Conservation (phyloP, 2,113 vertebrate genomes). For the Paedocypris sp. region DNA sequence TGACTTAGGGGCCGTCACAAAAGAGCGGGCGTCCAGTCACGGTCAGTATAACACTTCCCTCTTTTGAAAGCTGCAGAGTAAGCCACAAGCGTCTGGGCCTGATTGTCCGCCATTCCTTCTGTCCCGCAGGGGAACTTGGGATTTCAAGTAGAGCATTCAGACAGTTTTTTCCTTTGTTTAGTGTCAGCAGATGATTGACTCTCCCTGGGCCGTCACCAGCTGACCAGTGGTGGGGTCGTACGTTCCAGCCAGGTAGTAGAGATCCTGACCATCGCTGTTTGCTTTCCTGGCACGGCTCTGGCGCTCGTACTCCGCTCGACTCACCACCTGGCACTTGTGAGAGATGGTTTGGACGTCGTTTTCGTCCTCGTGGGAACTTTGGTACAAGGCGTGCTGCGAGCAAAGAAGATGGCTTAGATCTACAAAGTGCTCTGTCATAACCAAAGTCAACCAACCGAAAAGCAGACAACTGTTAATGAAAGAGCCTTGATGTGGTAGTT, state of each 20-base stretch:
- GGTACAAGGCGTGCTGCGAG: constrained; percentile 85
- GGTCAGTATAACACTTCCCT: too few species aligned
- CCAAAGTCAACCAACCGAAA: not conserved
- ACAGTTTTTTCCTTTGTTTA: constrained; percentile 9
- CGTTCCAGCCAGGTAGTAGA: constrained; percentile 91
- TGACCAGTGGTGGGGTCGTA: constrained; percentile 90
- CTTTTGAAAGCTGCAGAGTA: too few species aligned
- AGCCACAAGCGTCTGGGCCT: too few species aligned
- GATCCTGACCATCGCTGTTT: constrained; percentile 66
- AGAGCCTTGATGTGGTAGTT: constrained; percentile 24
- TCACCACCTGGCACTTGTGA: constrained; percentile 93
- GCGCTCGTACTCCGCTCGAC: constrained; percentile 79
- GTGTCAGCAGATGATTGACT: constrained; percentile 76
- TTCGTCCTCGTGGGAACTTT: constrained; percentile 94
- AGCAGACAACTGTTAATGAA: constrained; percentile 6
- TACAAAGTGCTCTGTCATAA: not conserved
- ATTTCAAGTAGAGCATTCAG: constrained; percentile 35
- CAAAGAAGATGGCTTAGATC: not conserved
- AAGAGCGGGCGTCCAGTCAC: constrained; percentile 1
- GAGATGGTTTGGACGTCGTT: constrained; percentile 98
- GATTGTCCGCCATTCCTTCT: constrained; percentile 35
- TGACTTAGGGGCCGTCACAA: constrained; percentile 12
- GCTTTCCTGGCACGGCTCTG: constrained; percentile 66
- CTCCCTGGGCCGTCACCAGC: constrained; percentile 79
- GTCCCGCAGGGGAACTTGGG: constrained; percentile 2